Percentiles rank a stretch among this genome's conserved stretches.
These are phyloP conservation scores for Mythimna loreyi DNA, from an alignment of 2,888 invertebrate genomes.

Conservation along the genomic window DNA sequence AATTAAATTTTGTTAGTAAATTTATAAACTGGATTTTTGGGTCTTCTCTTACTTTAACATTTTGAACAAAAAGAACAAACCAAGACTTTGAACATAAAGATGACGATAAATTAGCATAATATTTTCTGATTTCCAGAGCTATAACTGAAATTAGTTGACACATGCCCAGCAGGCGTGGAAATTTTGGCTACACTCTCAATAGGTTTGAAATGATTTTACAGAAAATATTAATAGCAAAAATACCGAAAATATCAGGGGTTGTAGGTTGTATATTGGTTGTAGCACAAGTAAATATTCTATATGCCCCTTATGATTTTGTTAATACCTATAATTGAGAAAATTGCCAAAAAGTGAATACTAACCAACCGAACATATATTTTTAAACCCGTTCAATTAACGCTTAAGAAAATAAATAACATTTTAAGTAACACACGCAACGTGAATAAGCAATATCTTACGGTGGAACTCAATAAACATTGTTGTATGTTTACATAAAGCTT, in stretches of 20 bases:
- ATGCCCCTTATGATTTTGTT: constrained; percentile 20
- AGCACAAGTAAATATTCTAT: neutral
- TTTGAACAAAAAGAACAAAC: neutral
- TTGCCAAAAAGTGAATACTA: constrained; percentile 21
- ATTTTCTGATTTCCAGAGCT: constrained; percentile 12
- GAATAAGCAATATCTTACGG: constrained; percentile 38
- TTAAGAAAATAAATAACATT: constrained; percentile 49
- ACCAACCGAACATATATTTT: constrained; percentile 26
- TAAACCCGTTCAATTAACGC: constrained; percentile 44
- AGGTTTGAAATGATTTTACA: constrained; percentile 7
- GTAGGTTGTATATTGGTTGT: neutral
- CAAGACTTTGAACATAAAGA: neutral
- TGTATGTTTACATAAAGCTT: constrained; percentile 54
- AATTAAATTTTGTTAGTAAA: neutral
- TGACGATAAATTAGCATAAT: constrained; percentile 1
- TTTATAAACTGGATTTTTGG: neutral
- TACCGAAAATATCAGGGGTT: neutral
- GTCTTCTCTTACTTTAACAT: neutral
- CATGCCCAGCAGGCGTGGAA: neutral
- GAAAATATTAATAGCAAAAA: no score
- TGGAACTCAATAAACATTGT: constrained; percentile 57
- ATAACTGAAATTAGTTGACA: neutral
- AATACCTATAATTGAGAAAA: constrained; percentile 32
- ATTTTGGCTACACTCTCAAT: constrained; percentile 2
- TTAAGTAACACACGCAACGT: constrained; percentile 32